Evolutionary conservation across 2,797 vertebrate species (phyloP).

Genomic region (Brachyalestes nurse): DNA sequence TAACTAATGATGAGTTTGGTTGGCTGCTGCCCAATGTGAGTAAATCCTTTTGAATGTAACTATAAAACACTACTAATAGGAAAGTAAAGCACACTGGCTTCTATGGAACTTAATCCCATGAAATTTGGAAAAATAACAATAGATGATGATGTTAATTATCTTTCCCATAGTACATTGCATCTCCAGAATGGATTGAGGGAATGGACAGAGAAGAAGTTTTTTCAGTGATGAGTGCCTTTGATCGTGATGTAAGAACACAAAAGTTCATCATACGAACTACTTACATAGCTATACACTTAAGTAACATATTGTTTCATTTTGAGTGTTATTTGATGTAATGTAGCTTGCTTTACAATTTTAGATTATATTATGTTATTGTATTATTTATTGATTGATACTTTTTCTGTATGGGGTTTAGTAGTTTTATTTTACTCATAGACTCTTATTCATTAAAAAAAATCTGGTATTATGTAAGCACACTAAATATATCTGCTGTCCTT

Average conservation of each 20-base stretch:
- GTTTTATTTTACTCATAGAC: not conserved
- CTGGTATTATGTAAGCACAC: not conserved
- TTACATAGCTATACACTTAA: not conserved
- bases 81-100: too few species aligned
- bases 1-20: conserved; percentile 75
- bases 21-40: conserved; percentile 68
- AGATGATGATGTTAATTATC: not conserved
- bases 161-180: conserved; percentile 57
- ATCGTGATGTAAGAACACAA: conserved; percentile 64
- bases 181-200: conserved; percentile 72
- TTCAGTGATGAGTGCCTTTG: conserved; percentile 25
- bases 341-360: not conserved
- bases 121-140: not conserved
- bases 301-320: not conserved
- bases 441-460: not conserved
- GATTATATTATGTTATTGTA: not conserved
- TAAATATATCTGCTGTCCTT: conserved; percentile 33
- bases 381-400: not conserved
- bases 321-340: not conserved
- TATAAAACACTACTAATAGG: not conserved
- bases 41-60: conserved; percentile 17
- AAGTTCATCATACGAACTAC: not conserved
- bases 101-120: not conserved
- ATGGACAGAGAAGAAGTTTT: conserved; percentile 60
- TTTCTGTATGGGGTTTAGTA: not conserved